Evolutionary conservation across 2,113 vertebrate genomes (phyloP).

Genomic region (Xenopus tropicalis): UCB_Xtro_10.0 CM004446.2:97310501-97311000

Average conservation of each 20-base stretch:
- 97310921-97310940: too few relatives aligned
- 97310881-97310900: too few relatives aligned
- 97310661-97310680: constrained; percentile 64
- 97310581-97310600: constrained; percentile 71
- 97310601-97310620: constrained; percentile 62
- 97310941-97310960: too few relatives aligned
- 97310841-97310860: too few relatives aligned
- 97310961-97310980: too few relatives aligned
- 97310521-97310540: constrained; percentile 77
- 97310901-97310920: too few relatives aligned
- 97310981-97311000: too few relatives aligned
- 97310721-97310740: constrained; percentile 62
- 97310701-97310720: constrained; percentile 61
- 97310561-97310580: constrained; percentile 73
- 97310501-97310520: neutral
- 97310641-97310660: constrained; percentile 67
- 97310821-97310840: too few relatives aligned
- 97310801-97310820: too few relatives aligned
- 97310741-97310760: constrained; percentile 62
- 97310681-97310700: constrained; percentile 67
- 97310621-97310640: constrained; percentile 63
- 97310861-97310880: too few relatives aligned
- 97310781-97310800: neutral
- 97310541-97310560: constrained; percentile 84
- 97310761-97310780: constrained; percentile 50